Evolutionary conservation across 1,140 invertebrate species (phyloP).

Genomic region (Heliconius congener): DNA sequence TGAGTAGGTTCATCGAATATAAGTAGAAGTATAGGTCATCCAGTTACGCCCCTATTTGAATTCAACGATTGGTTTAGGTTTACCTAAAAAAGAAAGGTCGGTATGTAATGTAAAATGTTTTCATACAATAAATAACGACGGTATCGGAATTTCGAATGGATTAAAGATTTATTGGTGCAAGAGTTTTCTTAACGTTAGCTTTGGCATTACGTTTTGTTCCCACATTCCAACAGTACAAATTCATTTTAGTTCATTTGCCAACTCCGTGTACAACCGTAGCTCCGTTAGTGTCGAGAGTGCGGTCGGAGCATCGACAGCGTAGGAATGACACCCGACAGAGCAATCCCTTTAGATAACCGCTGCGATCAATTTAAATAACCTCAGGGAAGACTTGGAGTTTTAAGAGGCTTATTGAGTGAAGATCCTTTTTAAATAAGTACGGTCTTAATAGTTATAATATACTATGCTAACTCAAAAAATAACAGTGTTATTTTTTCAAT

Average conservation of each 20-base stretch:
- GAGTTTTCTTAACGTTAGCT: no score
- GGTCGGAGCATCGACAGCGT: slow-evolving; percentile 7
- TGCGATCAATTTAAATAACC: slow-evolving; percentile 10
- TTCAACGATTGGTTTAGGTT: no score
- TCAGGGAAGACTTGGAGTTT: not conserved
- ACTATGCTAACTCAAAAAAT: no score
- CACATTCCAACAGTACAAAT: not conserved
- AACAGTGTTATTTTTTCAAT: no score
- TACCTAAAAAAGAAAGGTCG: no score
- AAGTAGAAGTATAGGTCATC: no score
- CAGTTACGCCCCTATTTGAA: no score
- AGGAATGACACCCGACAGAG: slow-evolving; percentile 17
- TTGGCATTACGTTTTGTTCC: not conserved
- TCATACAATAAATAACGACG: no score
- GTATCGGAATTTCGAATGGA: no score
- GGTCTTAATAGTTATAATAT: not conserved
- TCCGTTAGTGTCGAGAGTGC: slow-evolving; percentile 17
- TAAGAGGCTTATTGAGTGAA: not conserved
- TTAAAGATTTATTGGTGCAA: no score
- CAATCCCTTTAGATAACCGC: slow-evolving; percentile 13
- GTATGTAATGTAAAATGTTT: no score
- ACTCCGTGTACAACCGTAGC: not conserved
- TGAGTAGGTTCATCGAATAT: no score
- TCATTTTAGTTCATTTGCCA: not conserved
- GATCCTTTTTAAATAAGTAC: not conserved